Evolutionary conservation across 2,888 invertebrate species (phyloP).

Genomic region (Digitonthophagus gazella): DNA sequence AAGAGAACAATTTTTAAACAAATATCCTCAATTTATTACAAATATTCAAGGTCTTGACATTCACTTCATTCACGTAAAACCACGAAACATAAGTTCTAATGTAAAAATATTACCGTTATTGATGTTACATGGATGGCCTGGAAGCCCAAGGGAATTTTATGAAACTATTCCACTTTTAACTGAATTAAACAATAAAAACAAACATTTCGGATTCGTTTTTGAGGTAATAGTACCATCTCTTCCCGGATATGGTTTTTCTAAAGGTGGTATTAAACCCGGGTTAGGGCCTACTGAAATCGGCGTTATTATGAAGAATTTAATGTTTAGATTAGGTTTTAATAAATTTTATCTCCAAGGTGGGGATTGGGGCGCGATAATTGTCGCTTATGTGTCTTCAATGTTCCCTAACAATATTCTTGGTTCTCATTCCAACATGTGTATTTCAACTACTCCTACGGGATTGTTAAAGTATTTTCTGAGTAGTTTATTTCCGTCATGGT

Average conservation of each 20-base stretch:
- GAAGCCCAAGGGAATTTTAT: constrained; percentile 82
- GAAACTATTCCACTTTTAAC: constrained; percentile 70
- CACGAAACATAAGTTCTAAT: constrained; percentile 39
- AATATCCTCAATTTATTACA: constrained; percentile 67
- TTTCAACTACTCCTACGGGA: constrained; percentile 28
- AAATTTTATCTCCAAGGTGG: constrained; percentile 74
- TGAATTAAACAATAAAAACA: constrained; percentile 55
- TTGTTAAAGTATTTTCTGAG: constrained; percentile 52
- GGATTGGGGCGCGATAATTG: constrained; percentile 76
- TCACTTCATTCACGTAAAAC: constrained; percentile 67
- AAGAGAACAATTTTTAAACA: constrained; percentile 61
- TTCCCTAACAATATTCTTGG: constrained; percentile 61
- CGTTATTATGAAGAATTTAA: constrained; percentile 63
- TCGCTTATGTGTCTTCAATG: constrained; percentile 59
- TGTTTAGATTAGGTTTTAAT: constrained; percentile 66
- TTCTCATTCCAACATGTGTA: constrained; percentile 64
- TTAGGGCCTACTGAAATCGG: constrained; percentile 59
- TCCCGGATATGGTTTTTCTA: constrained; percentile 56
- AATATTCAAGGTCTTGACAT: constrained; percentile 68
- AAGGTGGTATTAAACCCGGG: constrained; percentile 62
- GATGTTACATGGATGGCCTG: constrained; percentile 88
- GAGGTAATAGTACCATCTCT: constrained; percentile 62
- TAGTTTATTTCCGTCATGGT: constrained; percentile 56
- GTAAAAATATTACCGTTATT: constrained; percentile 61
- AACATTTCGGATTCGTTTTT: constrained; percentile 53